Conservation (phyloP, 30 jellyfish, hydroid and myxozoan genomes). For the Hydractinia echinata region DNA sequence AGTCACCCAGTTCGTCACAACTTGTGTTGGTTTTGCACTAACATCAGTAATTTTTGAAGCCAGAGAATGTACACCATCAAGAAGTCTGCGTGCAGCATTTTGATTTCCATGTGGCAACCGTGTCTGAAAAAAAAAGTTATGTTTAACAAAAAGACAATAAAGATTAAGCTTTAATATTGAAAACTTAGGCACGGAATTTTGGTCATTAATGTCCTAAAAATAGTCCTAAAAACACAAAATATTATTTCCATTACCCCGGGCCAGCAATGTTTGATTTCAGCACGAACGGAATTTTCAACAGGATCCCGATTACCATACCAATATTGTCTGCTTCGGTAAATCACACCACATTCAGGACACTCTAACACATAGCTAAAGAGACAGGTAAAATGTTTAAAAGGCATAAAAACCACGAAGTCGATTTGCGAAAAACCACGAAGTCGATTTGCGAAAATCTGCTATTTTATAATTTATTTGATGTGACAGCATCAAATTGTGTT, state of each 20-base stretch:
- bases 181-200: not conserved
- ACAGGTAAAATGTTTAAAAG: too few species aligned
- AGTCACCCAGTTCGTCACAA: constrained; percentile 91
- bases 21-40: constrained; percentile 96
- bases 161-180: not conserved
- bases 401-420: too few species aligned
- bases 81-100: constrained; percentile 88
- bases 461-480: too few species aligned
- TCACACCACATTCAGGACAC: constrained; percentile 97
- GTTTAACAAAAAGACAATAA: not conserved
- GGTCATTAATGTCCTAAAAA: not conserved
- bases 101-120: constrained; percentile 66
- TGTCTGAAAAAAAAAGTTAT: constrained; percentile 37
- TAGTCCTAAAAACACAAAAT: not conserved
- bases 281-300: constrained; percentile 81
- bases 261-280: constrained; percentile 91
- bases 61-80: constrained; percentile 74
- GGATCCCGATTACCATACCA: constrained; percentile 99
- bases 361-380: constrained; percentile 74
- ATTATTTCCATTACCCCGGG: constrained; percentile 67
- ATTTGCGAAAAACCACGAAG: too few species aligned
- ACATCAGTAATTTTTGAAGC: constrained; percentile 79
- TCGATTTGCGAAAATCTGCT: too few species aligned
- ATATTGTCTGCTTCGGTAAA: constrained; percentile 90
- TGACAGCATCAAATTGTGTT: too few species aligned